Evolutionary conservation across 1,140 invertebrate species (phyloP).

Genomic region (Nephotettix cincticeps): DNA sequence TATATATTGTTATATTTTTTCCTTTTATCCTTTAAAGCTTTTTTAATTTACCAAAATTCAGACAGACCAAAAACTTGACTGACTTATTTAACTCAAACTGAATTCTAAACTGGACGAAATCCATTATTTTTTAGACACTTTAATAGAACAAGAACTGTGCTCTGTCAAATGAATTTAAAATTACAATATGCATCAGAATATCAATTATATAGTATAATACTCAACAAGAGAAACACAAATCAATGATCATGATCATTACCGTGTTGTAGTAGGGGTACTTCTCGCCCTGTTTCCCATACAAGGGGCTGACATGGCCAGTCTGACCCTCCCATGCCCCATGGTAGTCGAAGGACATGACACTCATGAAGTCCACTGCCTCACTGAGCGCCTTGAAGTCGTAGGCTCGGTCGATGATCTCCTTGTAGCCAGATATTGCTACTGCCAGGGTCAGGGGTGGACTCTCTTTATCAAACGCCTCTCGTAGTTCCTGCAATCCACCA

Average conservation of each 20-base stretch:
- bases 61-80: too few species aligned
- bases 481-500: slow-evolving; percentile 70
- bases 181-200: too few species aligned
- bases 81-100: too few species aligned
- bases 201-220: too few species aligned
- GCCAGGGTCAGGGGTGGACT: slow-evolving; percentile 69
- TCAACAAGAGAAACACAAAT: too few species aligned
- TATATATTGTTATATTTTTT: too few species aligned
- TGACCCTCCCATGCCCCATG: slow-evolving; percentile 81
- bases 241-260: slow-evolving; percentile 62
- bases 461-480: slow-evolving; percentile 67
- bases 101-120: too few species aligned
- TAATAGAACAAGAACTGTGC: too few species aligned
- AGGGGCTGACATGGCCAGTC: slow-evolving; percentile 81
- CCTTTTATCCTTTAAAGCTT: too few species aligned
- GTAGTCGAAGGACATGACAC: slow-evolving; percentile 88
- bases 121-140: too few species aligned
- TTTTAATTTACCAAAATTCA: too few species aligned
- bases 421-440: slow-evolving; percentile 83
- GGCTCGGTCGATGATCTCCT: slow-evolving; percentile 80
- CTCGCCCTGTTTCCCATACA: slow-evolving; percentile 62
- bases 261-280: slow-evolving; percentile 73
- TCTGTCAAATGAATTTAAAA: too few species aligned
- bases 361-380: slow-evolving; percentile 74
- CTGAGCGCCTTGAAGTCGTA: slow-evolving; percentile 75